Evolutionary conservation across 2,888 invertebrate genomes (phyloP).

Genomic region (Cephus runcator): DNA sequence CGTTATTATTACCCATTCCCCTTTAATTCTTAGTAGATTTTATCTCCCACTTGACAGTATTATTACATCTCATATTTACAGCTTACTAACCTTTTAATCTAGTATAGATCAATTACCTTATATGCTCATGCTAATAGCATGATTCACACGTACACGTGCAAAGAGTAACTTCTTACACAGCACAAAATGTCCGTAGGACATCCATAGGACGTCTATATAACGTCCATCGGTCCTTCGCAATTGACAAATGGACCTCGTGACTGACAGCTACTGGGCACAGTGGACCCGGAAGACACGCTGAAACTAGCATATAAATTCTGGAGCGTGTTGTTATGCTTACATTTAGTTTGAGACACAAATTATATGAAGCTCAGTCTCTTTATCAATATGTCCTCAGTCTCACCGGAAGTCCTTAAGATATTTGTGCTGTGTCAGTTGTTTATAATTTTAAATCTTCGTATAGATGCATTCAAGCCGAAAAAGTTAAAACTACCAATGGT

Average conservation of each 20-base stretch:
- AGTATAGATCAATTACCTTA: not conserved
- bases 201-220: not conserved
- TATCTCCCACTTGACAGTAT: not conserved
- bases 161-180: not conserved
- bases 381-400: not conserved
- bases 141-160: not conserved
- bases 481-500: not conserved
- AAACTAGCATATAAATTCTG: not conserved
- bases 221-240: not conserved
- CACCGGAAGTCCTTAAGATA: not conserved
- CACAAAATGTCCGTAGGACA: not conserved
- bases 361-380: not conserved
- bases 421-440: not conserved
- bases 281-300: not conserved
- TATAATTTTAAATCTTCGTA: not conserved
- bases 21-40: not conserved
- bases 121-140: not conserved
- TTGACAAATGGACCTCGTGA: not conserved
- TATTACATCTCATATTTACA: not conserved
- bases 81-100: not conserved
- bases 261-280: not conserved
- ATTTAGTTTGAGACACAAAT: not conserved
- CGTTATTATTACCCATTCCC: not conserved
- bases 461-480: not conserved
- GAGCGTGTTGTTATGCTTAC: not conserved